Conservation (phyloP, 2,888 invertebrate species). For the Steinernema scapterisci region DNA sequence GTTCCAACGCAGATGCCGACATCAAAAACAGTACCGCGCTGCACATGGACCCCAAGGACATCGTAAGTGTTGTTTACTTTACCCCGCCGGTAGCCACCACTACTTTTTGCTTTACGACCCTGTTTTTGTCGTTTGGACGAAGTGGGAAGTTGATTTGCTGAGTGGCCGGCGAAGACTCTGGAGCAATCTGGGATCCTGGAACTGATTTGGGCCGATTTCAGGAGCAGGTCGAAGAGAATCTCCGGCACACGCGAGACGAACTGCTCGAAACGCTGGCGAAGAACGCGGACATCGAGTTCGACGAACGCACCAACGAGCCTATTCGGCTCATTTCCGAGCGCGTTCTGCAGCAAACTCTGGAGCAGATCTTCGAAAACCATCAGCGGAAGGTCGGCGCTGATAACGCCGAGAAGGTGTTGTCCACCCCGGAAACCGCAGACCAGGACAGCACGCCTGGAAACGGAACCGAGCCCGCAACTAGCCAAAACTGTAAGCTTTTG, state of each 20-base stretch:
- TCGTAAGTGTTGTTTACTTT: slow-evolving; percentile 3
- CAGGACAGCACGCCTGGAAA: background rate
- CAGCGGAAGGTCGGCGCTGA: slow-evolving; percentile 10
- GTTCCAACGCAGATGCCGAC: background rate
- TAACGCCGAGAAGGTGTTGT: background rate
- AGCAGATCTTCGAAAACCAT: slow-evolving; percentile 26
- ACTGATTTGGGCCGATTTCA: background rate
- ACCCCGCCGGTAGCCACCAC: too few species aligned
- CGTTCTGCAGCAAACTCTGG: slow-evolving; percentile 26
- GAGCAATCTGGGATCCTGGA: background rate
- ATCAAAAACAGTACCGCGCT: slow-evolving; percentile 2
- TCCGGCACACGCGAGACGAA: slow-evolving; percentile 13
- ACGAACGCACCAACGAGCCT: slow-evolving; percentile 25
- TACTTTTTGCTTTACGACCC: background rate
- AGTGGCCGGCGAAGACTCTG: background rate
- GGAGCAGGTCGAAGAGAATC: slow-evolving; percentile 31
- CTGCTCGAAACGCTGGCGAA: slow-evolving; percentile 29
- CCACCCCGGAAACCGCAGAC: background rate
- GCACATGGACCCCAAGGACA: slow-evolving; percentile 22
- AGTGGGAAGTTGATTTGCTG: too few species aligned
- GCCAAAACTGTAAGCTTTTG: background rate
- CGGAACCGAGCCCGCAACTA: background rate
- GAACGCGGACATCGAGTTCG: slow-evolving; percentile 11
- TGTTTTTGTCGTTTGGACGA: background rate
- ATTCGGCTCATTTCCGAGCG: slow-evolving; percentile 22